Evolutionary conservation across 2,113 vertebrate genomes (phyloP).

Genomic region (Salvator merianae): DNA sequence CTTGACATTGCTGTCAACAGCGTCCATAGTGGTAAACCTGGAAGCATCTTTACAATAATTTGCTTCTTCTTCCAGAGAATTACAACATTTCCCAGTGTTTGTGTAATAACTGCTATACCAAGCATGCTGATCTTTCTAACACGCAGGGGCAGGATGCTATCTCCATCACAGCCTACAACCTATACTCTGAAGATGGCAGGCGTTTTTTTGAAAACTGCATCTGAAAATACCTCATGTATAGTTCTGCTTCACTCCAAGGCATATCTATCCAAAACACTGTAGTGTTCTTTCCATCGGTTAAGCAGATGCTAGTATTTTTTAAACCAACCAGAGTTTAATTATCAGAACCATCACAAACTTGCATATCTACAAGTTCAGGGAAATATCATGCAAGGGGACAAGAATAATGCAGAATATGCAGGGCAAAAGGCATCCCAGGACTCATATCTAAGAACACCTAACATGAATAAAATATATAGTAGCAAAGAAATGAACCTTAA

Average conservation of each 20-base stretch:
- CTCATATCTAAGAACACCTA: neutral
- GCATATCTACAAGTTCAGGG: neutral
- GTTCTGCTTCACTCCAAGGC: neutral
- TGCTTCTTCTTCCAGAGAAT: constrained; percentile 6
- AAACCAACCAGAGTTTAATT: neutral
- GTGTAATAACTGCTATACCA: neutral
- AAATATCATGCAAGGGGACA: neutral
- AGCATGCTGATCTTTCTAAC: neutral
- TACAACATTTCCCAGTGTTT: neutral
- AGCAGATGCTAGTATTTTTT: neutral
- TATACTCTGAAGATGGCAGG: neutral
- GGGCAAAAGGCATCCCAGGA: neutral
- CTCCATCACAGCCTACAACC: neutral
- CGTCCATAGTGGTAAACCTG: neutral
- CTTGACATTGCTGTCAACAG: neutral
- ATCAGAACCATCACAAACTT: neutral
- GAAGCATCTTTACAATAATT: neutral
- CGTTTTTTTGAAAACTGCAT: neutral
- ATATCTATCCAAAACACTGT: neutral
- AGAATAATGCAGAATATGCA: neutral
- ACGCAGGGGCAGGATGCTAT: neutral
- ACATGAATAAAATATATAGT: neutral
- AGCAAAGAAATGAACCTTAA: neutral
- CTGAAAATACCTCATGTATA: neutral
- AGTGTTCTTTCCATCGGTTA: neutral